Evolutionary conservation across 2,888 invertebrate genomes (phyloP).

Genomic region (Deilephila porcellus): DNA sequence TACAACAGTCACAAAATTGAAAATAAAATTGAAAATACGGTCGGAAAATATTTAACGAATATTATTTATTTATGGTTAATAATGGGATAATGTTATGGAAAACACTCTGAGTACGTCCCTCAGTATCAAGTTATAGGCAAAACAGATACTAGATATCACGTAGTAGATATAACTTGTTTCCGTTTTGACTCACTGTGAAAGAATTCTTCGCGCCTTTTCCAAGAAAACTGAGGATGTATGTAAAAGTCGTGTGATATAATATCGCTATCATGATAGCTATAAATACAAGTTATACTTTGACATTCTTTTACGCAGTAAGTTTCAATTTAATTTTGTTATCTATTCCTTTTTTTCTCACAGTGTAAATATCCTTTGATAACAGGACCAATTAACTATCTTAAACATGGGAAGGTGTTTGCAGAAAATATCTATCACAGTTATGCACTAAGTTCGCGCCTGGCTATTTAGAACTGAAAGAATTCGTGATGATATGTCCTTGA

Average conservation of each 20-base stretch:
- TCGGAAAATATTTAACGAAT: no score
- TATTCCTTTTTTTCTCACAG: no score
- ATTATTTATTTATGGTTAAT: no score
- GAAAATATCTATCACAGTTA: background rate
- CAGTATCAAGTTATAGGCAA: background rate
- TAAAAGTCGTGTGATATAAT: constrained; percentile 8
- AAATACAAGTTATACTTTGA: background rate
- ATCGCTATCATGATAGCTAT: no score
- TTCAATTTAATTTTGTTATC: background rate
- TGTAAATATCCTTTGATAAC: no score
- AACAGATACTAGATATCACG: constrained; percentile 32
- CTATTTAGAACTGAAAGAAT: background rate
- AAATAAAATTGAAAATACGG: no score
- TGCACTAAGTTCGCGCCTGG: background rate
- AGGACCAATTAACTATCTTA: no score
- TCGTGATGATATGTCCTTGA: background rate
- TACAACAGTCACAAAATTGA: no score
- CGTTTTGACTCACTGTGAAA: constrained; percentile 49
- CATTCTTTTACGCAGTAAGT: background rate
- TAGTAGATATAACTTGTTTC: constrained; percentile 27
- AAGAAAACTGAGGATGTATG: constrained; percentile 40
- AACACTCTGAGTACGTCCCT: background rate
- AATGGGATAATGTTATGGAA: no score
- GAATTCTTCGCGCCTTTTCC: constrained; percentile 56
- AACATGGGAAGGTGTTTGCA: background rate